Evolutionary conservation across 2,888 invertebrate species (phyloP).

Genomic region (Himalopsyche anomala): DNA sequence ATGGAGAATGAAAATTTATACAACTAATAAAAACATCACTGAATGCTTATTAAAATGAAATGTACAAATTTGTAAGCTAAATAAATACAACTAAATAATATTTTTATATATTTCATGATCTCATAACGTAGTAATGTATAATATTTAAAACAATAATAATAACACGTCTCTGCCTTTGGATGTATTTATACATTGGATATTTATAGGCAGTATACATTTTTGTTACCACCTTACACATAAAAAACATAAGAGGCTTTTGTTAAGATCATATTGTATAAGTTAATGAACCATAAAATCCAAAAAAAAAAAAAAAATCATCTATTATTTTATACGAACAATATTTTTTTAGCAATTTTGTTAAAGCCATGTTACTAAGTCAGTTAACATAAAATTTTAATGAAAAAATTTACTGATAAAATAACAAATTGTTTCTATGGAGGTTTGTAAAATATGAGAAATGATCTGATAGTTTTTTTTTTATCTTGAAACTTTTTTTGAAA

Average conservation of each 20-base stretch:
- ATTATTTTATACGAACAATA: conserved; percentile 1
- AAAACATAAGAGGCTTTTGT: background rate
- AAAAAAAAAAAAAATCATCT: background rate
- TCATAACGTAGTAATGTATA: conserved; percentile 46
- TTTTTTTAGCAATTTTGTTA: conserved; percentile 16
- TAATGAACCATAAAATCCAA: conserved; percentile 7
- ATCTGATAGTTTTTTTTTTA: no score
- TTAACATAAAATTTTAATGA: no score
- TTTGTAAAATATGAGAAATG: no score
- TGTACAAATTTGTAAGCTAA: conserved; percentile 54
- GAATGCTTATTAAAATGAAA: conserved; percentile 41
- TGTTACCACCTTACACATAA: conserved; percentile 40
- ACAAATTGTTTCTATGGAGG: no score
- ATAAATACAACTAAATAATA: conserved; percentile 54
- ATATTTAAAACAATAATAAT: conserved; percentile 48
- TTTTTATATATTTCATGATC: conserved; percentile 58
- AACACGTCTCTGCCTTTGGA: conserved; percentile 46
- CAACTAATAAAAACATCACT: conserved; percentile 6
- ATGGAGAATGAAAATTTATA: conserved; percentile 38
- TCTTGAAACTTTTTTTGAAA: no score
- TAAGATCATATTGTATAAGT: conserved; percentile 20
- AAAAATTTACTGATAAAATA: no score
- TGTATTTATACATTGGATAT: conserved; percentile 32
- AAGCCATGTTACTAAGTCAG: background rate
- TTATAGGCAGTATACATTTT: conserved; percentile 42